phyloP scores from a whole-genome alignment of 2,113 vertebrate species.

The Archocentrus centrarchus region DNA sequence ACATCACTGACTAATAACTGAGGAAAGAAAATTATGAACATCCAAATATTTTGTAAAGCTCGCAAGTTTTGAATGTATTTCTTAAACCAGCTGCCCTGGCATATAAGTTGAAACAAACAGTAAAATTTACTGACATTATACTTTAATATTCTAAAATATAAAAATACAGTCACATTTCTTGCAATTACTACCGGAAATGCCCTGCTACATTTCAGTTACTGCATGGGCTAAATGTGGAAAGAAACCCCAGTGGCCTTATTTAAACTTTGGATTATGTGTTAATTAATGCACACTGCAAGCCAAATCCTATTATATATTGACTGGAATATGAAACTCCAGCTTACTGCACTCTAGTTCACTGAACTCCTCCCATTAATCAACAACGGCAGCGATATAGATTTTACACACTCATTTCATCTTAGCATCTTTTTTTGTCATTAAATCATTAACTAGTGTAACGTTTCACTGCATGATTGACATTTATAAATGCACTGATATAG shows the following conservation, averaged over 20 bases:
- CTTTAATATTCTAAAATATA: not conserved
- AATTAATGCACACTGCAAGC: constrained; percentile 42
- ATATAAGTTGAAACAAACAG: not conserved
- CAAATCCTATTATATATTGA: constrained; percentile 43
- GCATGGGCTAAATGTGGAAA: constrained; percentile 18
- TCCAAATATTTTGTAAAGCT: not conserved
- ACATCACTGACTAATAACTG: not conserved
- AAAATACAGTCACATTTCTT: not conserved
- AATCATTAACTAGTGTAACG: not conserved
- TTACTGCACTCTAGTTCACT: constrained; percentile 14
- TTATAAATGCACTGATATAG: not conserved
- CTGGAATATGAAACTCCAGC: constrained; percentile 36
- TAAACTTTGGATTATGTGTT: constrained; percentile 36
- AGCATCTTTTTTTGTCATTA: not conserved
- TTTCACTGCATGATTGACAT: constrained; percentile 1
- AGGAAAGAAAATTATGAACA: not conserved
- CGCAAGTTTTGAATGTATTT: not conserved
- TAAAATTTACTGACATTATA: not conserved
- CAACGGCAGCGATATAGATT: constrained; percentile 18
- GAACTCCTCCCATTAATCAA: constrained; percentile 46
- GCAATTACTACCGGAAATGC: constrained; percentile 1
- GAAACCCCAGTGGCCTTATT: constrained; percentile 23
- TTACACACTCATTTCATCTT: not conserved
- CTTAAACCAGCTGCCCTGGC: not conserved
- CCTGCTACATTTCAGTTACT: constrained; percentile 9